A percentile compares a stretch with the other conserved stretches of the same genome.
These are phyloP conservation scores for Drosophila parabipectinata DNA, from an alignment of 1,140 invertebrate genomes.

Conservation along the genomic window DNA sequence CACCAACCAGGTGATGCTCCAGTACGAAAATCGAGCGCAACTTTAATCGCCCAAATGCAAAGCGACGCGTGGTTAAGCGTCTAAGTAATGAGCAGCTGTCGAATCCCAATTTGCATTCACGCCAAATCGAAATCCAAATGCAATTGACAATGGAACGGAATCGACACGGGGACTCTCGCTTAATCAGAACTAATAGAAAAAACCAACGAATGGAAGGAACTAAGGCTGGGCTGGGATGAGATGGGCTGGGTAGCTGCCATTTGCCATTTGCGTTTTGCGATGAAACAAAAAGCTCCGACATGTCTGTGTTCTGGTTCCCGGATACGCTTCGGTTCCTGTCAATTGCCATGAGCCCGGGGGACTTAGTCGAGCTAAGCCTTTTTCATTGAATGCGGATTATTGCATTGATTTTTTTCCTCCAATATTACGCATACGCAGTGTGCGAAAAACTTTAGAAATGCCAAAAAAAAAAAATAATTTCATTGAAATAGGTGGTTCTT, in stretches of 20 bases:
- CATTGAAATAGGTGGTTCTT: background rate
- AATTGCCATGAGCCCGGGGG: slow-evolving; percentile 66
- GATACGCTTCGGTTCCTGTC: slow-evolving; percentile 51
- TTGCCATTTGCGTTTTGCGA: slow-evolving; percentile 30
- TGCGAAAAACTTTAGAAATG: slow-evolving; percentile 35
- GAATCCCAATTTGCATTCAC: slow-evolving; percentile 61
- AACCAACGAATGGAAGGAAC: slow-evolving; percentile 17
- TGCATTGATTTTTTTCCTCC: slow-evolving; percentile 62
- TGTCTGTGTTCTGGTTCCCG: slow-evolving; percentile 41
- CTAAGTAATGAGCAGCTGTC: slow-evolving; percentile 67
- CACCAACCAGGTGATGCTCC: slow-evolving; percentile 57
- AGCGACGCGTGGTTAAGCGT: slow-evolving; percentile 69
- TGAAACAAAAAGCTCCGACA: slow-evolving; percentile 50
- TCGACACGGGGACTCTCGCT: slow-evolving; percentile 27
- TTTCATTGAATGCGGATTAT: slow-evolving; percentile 62
- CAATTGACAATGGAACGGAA: slow-evolving; percentile 62
- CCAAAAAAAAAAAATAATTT: background rate
- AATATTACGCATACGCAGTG: slow-evolving; percentile 51
- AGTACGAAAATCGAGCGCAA: slow-evolving; percentile 16
- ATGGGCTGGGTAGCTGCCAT: slow-evolving; percentile 7
- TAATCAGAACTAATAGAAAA: slow-evolving; percentile 61
- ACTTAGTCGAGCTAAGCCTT: slow-evolving; percentile 62
- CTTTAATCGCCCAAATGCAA: slow-evolving; percentile 72
- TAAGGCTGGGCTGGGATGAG: background rate
- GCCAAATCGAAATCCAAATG: slow-evolving; percentile 52